phyloP scores from a whole-genome alignment of 2,113 vertebrate genomes.

The Dipodomys ordii region DNA sequence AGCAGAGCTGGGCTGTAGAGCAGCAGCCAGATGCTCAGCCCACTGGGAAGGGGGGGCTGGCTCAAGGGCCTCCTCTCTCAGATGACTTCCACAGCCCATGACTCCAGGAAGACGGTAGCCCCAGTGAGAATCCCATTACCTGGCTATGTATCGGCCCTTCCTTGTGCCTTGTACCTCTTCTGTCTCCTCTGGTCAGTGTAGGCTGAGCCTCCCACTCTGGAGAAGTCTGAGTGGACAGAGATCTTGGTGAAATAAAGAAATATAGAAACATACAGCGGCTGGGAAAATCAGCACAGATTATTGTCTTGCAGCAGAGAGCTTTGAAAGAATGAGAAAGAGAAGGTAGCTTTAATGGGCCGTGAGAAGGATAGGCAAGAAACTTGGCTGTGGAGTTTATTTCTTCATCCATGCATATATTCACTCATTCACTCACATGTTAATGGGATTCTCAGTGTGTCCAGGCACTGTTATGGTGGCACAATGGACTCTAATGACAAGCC shows the following conservation, averaged over 20 bases:
- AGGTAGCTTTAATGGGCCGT: background rate
- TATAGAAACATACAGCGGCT: background rate
- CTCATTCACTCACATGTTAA: background rate
- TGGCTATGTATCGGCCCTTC: background rate
- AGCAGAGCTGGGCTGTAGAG: background rate
- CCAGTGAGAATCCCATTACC: background rate
- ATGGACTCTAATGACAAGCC: background rate
- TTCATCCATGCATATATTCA: background rate
- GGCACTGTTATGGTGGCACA: background rate
- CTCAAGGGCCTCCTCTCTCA: background rate
- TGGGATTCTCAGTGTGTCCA: background rate
- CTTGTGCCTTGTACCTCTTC: background rate
- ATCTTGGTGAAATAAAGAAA: background rate
- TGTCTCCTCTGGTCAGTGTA: background rate
- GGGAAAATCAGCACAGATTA: background rate
- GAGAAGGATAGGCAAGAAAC: background rate
- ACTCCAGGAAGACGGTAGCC: background rate
- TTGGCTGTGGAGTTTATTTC: background rate
- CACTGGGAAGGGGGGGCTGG: background rate
- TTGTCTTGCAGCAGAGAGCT: background rate
- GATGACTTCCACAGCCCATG: background rate
- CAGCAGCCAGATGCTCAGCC: background rate
- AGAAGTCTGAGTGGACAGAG: background rate
- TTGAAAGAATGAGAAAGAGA: background rate
- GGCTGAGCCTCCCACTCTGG: background rate